Conservation (phyloP, 2,888 invertebrate species). For the Pachydiplax longipennis region DNA sequence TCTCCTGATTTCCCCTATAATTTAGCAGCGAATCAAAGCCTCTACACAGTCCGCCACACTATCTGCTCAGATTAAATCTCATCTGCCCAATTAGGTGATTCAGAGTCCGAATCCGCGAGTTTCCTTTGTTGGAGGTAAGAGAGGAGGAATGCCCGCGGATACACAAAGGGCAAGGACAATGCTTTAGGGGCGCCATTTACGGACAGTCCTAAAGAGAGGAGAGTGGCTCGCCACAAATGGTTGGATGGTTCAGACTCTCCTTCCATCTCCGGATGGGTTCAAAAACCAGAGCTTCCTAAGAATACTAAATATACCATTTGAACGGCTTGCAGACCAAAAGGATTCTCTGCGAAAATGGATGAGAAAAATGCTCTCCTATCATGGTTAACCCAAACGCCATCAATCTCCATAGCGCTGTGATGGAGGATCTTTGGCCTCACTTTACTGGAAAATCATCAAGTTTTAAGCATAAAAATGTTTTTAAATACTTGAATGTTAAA, state of each 20-base stretch:
- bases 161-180: conserved; percentile 23
- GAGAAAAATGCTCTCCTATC: too few relatives aligned
- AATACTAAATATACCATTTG: not conserved
- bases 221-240: not conserved
- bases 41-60: not conserved
- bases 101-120: not conserved
- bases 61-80: not conserved
- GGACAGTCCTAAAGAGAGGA: not conserved
- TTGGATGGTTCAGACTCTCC: not conserved
- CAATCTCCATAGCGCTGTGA: too few relatives aligned
- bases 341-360: too few relatives aligned
- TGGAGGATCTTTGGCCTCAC: too few relatives aligned
- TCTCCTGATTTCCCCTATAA: not conserved
- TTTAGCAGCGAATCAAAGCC: not conserved
- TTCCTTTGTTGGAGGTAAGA: not conserved
- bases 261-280: not conserved
- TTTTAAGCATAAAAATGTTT: too few relatives aligned
- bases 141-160: not conserved
- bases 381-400: too few relatives aligned
- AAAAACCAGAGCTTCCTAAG: not conserved
- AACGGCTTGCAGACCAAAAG: too few relatives aligned
- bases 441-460: too few relatives aligned
- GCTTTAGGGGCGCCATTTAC: conserved; percentile 19
- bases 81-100: not conserved
- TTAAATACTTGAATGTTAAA: too few relatives aligned